Percentiles rank a stretch among this genome's conserved stretches.
Conservation (phyloP, 2,113 vertebrate genomes). For the Tragelaphus buxtoni region DNA sequence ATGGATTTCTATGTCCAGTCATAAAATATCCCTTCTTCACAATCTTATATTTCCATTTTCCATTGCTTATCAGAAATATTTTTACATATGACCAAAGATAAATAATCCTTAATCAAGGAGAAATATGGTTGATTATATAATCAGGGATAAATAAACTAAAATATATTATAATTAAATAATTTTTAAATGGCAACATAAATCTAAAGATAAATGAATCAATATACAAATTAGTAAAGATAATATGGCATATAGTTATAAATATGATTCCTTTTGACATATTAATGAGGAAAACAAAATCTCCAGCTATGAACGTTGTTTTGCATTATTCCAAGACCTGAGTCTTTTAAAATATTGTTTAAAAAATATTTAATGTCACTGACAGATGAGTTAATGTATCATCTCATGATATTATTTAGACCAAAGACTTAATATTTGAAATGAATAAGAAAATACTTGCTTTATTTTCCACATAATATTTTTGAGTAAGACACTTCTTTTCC, state of each 20-base stretch:
- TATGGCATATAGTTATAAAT: too few relatives aligned
- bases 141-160: background rate
- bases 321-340: background rate
- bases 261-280: too few relatives aligned
- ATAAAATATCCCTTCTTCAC: background rate
- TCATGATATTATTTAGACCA: background rate
- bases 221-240: too few relatives aligned
- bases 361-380: background rate
- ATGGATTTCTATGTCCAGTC: background rate
- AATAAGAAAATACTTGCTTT: background rate
- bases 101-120: background rate
- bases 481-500: background rate
- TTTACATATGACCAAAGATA: background rate
- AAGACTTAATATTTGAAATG: background rate
- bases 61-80: background rate
- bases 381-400: background rate
- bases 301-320: too few relatives aligned
- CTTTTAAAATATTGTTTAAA: background rate
- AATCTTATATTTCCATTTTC: background rate
- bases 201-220: background rate
- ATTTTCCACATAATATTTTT: background rate
- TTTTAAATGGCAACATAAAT: background rate
- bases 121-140: background rate
- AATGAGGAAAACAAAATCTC: too few relatives aligned
- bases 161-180: background rate